These are phyloP conservation scores for Taenioides sp. DNA, from an alignment of 2,797 vertebrate species.

Conservation along the genomic window DNA sequence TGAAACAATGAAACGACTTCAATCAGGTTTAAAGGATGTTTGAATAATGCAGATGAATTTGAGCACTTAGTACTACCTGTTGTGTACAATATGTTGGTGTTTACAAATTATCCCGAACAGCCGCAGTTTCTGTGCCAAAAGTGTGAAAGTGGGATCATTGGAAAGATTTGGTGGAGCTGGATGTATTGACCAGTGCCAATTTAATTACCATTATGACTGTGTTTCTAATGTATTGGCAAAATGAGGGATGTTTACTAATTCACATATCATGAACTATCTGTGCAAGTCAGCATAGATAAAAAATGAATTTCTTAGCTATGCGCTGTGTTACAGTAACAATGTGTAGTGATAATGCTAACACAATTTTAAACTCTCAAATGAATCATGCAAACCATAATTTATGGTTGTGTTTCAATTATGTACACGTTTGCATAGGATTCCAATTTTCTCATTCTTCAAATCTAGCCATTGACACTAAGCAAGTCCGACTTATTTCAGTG, in stretches of 20 bases:
- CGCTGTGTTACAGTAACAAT: neutral
- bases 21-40: neutral
- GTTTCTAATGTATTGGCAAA: neutral
- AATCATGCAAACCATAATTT: constrained; percentile 2
- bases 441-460: neutral
- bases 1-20: neutral
- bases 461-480: constrained; percentile 25
- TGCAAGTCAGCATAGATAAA: neutral
- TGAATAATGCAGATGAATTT: neutral
- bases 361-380: neutral
- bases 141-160: neutral
- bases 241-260: neutral
- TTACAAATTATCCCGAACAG: constrained; percentile 10
- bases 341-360: too few species aligned
- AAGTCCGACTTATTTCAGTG: constrained; percentile 29
- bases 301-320: neutral
- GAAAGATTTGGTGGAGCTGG: neutral
- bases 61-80: constrained; percentile 1
- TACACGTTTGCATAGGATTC: neutral
- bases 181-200: constrained; percentile 12
- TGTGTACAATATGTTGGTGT: constrained; percentile 12
- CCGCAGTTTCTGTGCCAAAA: constrained; percentile 14
- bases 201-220: neutral
- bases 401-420: neutral
- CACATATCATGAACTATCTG: neutral